Evolutionary conservation across 2,888 invertebrate genomes (phyloP), one percentile per base, ranked within the genome.

Genomic region (Erebia epiphron): DNA sequence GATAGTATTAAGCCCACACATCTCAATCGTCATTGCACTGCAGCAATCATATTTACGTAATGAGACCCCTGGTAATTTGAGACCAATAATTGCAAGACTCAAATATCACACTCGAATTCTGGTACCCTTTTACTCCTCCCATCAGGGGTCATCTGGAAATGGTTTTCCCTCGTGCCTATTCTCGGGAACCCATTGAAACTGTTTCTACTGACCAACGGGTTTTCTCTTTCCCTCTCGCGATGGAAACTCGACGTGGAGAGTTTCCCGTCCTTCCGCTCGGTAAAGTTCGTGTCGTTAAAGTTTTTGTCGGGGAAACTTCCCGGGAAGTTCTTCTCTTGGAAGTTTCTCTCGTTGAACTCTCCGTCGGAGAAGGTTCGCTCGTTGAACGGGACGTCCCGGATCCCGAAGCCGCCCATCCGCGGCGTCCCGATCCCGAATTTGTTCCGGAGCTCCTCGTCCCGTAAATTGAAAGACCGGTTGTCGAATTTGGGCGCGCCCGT

Each of bases 81-180:
- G 18, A 62, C n/a, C 14, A 61, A 26, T 35, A 61, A 26, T 35
- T 9, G n/a, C 26, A 49, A 49, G 14, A 18, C 66, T 58, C 73
- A 79, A 67, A 95, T 95, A 85, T 95, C 95, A 83, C 95, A 95
- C 83, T 95, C 95, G 79, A 95, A 95, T 82, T 95, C 95, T 5
- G 95, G 91, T 71, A 95, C 95, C 79, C 95, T 91, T 73, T 94
- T 94, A 79, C 90, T 94, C 49, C 92, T 85, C n/a, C 93, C 92
- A 62, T 93, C 94, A 14, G 92, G 88, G 54, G 89, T 85, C 82
- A 90, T 83, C 78, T 92, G 90, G 71, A 93, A 93, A 70, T 92
- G 92, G 68, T 80, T 84, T 46, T 92, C 92, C 61, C 92, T 87
- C 1, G 89, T 80, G 1, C 90, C 88, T 71, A 93, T 85, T 73